Percentiles rank a stretch among this genome's conserved stretches.
Conservation (phyloP, 2,797 vertebrate genomes). For the Thamnophis elegans region DNA sequence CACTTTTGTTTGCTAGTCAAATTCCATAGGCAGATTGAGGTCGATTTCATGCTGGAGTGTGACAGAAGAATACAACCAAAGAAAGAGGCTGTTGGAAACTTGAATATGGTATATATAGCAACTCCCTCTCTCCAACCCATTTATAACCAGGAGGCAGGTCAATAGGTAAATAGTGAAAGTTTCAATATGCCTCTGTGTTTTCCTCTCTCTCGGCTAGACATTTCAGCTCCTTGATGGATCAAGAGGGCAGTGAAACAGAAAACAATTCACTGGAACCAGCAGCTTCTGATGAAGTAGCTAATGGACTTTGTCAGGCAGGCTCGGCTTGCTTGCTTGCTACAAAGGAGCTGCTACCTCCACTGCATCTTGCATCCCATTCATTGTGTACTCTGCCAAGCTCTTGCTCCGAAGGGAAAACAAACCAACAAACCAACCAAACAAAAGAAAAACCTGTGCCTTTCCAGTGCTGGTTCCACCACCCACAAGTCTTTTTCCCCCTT, state of each 20-base stretch:
- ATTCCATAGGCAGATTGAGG: not conserved
- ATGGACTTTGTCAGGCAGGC: constrained; percentile 15
- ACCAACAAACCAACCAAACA: not conserved
- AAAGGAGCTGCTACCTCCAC: not conserved
- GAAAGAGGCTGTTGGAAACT: not conserved
- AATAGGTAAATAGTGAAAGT: not conserved
- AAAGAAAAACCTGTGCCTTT: not conserved
- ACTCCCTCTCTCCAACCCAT: not conserved
- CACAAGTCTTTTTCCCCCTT: not conserved
- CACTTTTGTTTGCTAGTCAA: not conserved
- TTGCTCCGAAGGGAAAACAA: not conserved
- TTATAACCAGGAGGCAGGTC: not conserved
- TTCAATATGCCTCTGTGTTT: constrained; percentile 1
- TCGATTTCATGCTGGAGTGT: not conserved
- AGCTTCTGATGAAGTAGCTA: constrained; percentile 20
- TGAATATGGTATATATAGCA: not conserved
- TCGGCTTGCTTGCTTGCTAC: not conserved
- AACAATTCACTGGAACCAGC: constrained; percentile 17
- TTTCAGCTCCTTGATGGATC: constrained; percentile 1
- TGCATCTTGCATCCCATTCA: not conserved
- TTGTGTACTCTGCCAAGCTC: not conserved
- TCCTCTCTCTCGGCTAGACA: not conserved
- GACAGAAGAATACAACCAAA: not conserved
- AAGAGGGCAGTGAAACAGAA: constrained; percentile 15
- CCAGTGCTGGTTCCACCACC: constrained; percentile 15